Percentiles rank a stretch among this genome's conserved stretches.
phyloP scores from a whole-genome alignment of 2,888 invertebrate species.

The Sinelater perroti region DNA sequence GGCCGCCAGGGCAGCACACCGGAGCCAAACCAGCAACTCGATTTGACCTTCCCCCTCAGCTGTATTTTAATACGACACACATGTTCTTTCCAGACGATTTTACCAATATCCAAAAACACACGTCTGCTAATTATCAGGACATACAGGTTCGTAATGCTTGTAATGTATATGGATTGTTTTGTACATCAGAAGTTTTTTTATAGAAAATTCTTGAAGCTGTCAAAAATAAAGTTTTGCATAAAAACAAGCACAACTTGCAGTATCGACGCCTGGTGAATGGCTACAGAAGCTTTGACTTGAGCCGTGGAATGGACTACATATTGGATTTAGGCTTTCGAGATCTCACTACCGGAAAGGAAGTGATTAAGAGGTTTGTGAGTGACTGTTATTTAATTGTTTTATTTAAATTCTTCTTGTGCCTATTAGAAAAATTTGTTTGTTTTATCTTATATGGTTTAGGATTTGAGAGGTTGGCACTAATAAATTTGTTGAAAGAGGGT shows the following conservation, averaged over 20 bases:
- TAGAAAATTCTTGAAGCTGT: conserved; percentile 57
- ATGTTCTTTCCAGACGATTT: conserved; percentile 84
- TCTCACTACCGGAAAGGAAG: conserved; percentile 58
- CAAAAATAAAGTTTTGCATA: conserved; percentile 62
- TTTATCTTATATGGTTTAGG: no score
- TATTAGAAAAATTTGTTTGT: no score
- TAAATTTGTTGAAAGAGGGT: no score
- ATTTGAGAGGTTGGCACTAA: no score
- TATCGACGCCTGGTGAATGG: conserved; percentile 72
- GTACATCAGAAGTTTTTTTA: no score
- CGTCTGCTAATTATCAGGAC: conserved; percentile 74
- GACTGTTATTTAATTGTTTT: no score
- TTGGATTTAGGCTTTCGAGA: conserved; percentile 74
- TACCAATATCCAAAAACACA: conserved; percentile 71
- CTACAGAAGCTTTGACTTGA: conserved; percentile 81
- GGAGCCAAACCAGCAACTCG: conserved; percentile 75
- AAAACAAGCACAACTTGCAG: conserved; percentile 64
- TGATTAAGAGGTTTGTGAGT: conserved; percentile 65
- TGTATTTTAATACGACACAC: conserved; percentile 85
- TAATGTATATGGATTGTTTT: no score
- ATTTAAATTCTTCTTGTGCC: no score
- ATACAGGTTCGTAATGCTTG: conserved; percentile 65
- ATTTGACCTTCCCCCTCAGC: conserved; percentile 87
- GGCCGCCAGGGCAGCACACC: conserved; percentile 79
- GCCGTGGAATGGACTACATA: conserved; percentile 85